These are phyloP conservation scores for Bujurquina vittata DNA, from an alignment of 2,113 vertebrate species.

Conservation along the genomic window DNA sequence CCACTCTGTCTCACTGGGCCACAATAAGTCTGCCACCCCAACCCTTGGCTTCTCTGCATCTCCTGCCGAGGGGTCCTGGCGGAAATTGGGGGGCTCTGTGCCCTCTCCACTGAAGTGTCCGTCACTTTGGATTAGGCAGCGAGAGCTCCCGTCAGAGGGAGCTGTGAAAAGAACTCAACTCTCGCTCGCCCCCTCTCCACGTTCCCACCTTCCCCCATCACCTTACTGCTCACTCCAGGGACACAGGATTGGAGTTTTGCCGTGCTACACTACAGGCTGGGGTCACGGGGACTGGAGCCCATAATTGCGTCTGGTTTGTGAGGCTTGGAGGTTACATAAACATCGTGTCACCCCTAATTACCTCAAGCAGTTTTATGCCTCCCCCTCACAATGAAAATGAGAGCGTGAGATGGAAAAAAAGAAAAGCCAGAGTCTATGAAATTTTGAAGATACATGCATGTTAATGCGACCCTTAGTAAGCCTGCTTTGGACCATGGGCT, in stretches of 20 bases:
- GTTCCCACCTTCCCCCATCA: constrained; percentile 46
- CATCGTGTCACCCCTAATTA: constrained; percentile 82
- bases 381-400: constrained; percentile 34
- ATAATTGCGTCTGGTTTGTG: constrained; percentile 81
- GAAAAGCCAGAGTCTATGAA: constrained; percentile 6
- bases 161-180: constrained; percentile 80
- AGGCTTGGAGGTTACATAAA: constrained; percentile 85
- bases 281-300: constrained; percentile 74
- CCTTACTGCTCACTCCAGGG: constrained; percentile 54
- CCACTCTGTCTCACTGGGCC: constrained; percentile 65
- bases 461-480: constrained; percentile 42
- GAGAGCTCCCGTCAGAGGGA: constrained; percentile 62
- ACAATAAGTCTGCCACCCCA: constrained; percentile 74
- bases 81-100: constrained; percentile 70
- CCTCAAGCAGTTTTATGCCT: constrained; percentile 54
- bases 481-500: not conserved
- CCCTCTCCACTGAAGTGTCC: constrained; percentile 75
- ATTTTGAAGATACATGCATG: constrained; percentile 14
- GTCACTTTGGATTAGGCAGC: constrained; percentile 81
- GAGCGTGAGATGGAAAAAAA: constrained; percentile 29
- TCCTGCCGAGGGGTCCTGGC: constrained; percentile 70
- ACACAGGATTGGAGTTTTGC: constrained; percentile 54
- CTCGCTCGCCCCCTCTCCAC: constrained; percentile 48
- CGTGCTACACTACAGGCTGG: constrained; percentile 52
- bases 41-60: constrained; percentile 65